phyloP scores from a whole-genome alignment of 64 coral and sea anemone species.

The Hydrozoanthus tunicans region DNA sequence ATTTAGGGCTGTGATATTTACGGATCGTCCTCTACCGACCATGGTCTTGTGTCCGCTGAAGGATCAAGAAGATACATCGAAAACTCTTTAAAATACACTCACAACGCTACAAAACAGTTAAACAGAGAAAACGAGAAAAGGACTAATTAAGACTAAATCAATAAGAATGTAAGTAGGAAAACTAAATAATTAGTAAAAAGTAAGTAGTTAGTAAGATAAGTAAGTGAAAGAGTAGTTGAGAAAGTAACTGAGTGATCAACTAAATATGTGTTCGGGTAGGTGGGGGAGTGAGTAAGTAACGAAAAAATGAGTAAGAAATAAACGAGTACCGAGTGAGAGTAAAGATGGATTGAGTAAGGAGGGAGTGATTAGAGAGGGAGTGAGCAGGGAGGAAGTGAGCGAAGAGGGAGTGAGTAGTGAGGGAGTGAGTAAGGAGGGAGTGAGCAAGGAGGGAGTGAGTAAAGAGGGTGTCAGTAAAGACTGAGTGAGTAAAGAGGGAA shows the following conservation, averaged over 20 bases:
- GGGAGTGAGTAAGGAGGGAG: too few species aligned
- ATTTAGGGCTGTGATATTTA: conserved; percentile 60
- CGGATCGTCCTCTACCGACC: conserved; percentile 74
- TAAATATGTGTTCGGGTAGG: too few species aligned
- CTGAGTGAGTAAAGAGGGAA: background rate
- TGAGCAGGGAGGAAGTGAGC: background rate
- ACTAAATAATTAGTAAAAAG: too few species aligned
- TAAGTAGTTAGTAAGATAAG: too few species aligned
- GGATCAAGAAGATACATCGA: background rate
- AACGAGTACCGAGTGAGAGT: background rate
- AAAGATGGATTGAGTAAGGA: background rate
- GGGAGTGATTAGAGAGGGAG: background rate
- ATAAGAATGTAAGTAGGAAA: too few species aligned
- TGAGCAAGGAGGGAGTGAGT: too few species aligned
- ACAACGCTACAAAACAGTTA: too few species aligned
- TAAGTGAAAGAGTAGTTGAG: too few species aligned
- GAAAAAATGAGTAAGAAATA: too few species aligned
- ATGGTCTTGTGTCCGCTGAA: conserved; percentile 86
- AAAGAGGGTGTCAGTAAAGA: too few species aligned
- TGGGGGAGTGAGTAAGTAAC: too few species aligned
- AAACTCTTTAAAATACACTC: background rate
- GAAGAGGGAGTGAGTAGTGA: background rate
- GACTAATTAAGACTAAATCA: background rate
- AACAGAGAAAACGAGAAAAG: background rate
- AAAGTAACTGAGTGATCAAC: too few species aligned